Evolutionary conservation across 2,797 vertebrate genomes (phyloP).

Genomic region (Philypnodon macrostomus): DNA sequence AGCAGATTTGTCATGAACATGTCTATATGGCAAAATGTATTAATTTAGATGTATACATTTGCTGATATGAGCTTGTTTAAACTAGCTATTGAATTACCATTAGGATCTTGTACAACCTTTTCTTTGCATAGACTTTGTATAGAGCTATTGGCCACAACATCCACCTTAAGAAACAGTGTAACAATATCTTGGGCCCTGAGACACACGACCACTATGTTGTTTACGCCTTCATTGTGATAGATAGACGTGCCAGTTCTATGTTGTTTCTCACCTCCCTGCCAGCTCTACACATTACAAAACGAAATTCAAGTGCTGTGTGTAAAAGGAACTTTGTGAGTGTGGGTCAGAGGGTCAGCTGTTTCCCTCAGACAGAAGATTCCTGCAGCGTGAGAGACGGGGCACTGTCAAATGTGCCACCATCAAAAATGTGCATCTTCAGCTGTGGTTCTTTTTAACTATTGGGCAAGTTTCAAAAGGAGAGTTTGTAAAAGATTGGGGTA

Average conservation of each 20-base stretch:
- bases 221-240: constrained; percentile 41
- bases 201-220: constrained; percentile 22
- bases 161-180: too few species aligned
- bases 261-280: constrained; percentile 61
- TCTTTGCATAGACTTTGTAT: constrained; percentile 4
- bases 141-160: too few species aligned
- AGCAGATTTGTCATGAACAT: too few species aligned
- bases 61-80: too few species aligned
- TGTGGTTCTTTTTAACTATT: not conserved
- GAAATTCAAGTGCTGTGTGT: constrained; percentile 71
- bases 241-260: constrained; percentile 40
- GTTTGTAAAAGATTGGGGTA: too few species aligned
- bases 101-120: too few species aligned
- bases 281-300: constrained; percentile 56
- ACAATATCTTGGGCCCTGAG: constrained; percentile 2
- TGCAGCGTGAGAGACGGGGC: constrained; percentile 17
- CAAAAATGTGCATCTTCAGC: not conserved
- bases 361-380: constrained; percentile 40
- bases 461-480: too few species aligned
- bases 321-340: constrained; percentile 53
- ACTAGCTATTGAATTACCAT: too few species aligned
- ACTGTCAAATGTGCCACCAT: constrained; percentile 1
- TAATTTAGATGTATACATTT: too few species aligned
- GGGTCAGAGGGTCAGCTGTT: constrained; percentile 53
- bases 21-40: too few species aligned